Evolutionary conservation across 1,140 invertebrate genomes (phyloP).

Genomic region (Paramacrobiotus metropolitanus): DNA sequence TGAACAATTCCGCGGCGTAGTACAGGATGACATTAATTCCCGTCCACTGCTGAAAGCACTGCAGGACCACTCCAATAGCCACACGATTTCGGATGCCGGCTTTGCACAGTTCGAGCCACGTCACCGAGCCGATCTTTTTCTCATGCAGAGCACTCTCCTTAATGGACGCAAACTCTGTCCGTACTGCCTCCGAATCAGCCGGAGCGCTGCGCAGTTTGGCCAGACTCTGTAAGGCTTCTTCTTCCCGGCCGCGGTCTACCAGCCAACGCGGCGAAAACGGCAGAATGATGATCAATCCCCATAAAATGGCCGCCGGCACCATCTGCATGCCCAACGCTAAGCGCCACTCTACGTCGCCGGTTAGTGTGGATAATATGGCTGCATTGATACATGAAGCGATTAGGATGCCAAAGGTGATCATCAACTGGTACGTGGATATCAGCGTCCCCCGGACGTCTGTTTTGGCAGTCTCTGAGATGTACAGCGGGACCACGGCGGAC

Average conservation of each 20-base stretch:
- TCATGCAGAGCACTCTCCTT: neutral
- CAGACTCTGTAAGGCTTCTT: conserved; percentile 24
- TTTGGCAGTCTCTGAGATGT: conserved; percentile 34
- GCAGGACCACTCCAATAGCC: conserved; percentile 27
- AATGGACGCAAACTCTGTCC: neutral
- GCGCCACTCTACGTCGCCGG: neutral
- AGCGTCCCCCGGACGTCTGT: conserved; percentile 28
- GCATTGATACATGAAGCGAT: neutral
- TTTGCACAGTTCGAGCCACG: neutral
- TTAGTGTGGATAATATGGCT: neutral
- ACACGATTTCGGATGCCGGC: neutral
- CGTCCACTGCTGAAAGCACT: conserved; percentile 33
- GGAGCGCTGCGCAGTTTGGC: conserved; percentile 19
- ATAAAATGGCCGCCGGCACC: conserved; percentile 32
- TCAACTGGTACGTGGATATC: conserved; percentile 18
- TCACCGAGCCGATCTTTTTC: neutral
- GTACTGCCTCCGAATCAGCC: neutral
- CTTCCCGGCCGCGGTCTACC: conserved; percentile 20
- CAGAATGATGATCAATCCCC: conserved; percentile 34
- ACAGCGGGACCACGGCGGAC: conserved; percentile 37
- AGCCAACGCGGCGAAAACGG: conserved; percentile 37
- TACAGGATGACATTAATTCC: conserved; percentile 24
- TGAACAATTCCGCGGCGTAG: neutral
- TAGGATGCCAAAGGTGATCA: neutral
- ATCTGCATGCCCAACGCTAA: neutral